A percentile compares a stretch with the other conserved stretches of the same genome.
Conservation (phyloP, 92 coral and sea anemone species). For the Actinernus sp. region DNA sequence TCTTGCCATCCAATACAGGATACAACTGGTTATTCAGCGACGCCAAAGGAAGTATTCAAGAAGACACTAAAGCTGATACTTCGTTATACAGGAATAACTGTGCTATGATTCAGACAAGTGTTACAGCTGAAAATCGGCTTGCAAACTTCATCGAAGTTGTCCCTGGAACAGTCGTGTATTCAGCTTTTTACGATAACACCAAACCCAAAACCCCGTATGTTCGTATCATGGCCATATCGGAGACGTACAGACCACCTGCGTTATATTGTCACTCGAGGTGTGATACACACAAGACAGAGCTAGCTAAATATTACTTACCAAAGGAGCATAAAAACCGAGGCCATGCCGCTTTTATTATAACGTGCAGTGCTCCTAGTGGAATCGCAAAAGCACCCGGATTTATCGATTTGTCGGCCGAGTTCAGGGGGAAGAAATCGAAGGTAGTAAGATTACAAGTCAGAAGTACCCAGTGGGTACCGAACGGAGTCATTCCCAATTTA, state of each 20-base stretch:
- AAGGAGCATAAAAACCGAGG: slow-evolving; percentile 13
- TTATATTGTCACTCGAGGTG: slow-evolving; percentile 31
- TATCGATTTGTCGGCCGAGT: slow-evolving; percentile 23
- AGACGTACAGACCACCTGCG: slow-evolving; percentile 29
- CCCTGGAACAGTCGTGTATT: slow-evolving; percentile 33
- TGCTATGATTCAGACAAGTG: neutral
- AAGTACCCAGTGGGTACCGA: neutral
- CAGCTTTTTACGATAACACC: slow-evolving; percentile 32
- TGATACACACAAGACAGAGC: slow-evolving; percentile 8
- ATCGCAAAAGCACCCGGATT: slow-evolving; percentile 40
- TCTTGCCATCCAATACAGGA: no score
- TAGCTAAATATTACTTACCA: slow-evolving; percentile 11
- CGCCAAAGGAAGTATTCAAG: no score
- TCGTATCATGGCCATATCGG: slow-evolving; percentile 32
- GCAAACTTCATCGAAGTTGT: slow-evolving; percentile 21
- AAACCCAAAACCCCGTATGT: slow-evolving; percentile 3
- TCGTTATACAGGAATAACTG: neutral
- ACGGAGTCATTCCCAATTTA: no score
- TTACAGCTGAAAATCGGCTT: neutral
- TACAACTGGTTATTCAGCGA: no score
- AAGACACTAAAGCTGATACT: no score
- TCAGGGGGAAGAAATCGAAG: slow-evolving; percentile 1
- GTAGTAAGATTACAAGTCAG: slow-evolving; percentile 6
- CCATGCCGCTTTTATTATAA: slow-evolving; percentile 60
- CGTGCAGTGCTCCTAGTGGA: slow-evolving; percentile 51